Percentiles rank a stretch among this genome's conserved stretches.
Evolutionary conservation across 2,113 vertebrate species (phyloP).

Genomic region (Etheostoma cragini): DNA sequence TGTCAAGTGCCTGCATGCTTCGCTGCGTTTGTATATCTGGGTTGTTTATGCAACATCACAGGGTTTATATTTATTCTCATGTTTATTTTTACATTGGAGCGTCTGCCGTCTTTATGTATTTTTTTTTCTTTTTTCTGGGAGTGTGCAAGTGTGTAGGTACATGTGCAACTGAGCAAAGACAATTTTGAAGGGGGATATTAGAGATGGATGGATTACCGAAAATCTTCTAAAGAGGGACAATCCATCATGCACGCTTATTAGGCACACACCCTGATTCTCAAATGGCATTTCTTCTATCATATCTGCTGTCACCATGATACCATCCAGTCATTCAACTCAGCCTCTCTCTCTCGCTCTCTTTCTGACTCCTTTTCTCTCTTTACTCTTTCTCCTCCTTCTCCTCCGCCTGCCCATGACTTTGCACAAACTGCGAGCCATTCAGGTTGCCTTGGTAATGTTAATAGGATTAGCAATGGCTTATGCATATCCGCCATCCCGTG

Average conservation of each 20-base stretch:
- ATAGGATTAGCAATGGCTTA: slow-evolving; percentile 85
- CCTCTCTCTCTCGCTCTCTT: not conserved
- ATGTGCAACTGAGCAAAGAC: slow-evolving; percentile 72
- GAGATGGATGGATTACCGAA: slow-evolving; percentile 81
- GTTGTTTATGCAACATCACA: slow-evolving; percentile 40
- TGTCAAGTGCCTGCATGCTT: slow-evolving; percentile 18
- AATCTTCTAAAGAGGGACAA: slow-evolving; percentile 80
- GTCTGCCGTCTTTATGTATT: slow-evolving; percentile 1
- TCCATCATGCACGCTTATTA: slow-evolving; percentile 82
- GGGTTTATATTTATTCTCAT: slow-evolving; percentile 41
- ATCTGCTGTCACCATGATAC: slow-evolving; percentile 69
- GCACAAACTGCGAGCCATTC: slow-evolving; percentile 77
- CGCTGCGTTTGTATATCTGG: slow-evolving; percentile 6
- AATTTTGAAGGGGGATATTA: slow-evolving; percentile 77
- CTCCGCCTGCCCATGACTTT: slow-evolving; percentile 70
- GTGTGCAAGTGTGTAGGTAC: slow-evolving; percentile 38
- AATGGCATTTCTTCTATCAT: slow-evolving; percentile 74
- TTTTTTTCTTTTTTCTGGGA: not conserved
- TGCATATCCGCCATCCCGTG: slow-evolving; percentile 80
- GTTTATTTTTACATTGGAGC: slow-evolving; percentile 49
- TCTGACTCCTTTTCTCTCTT: slow-evolving; percentile 25
- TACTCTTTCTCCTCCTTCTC: slow-evolving; percentile 36
- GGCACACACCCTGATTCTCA: slow-evolving; percentile 72
- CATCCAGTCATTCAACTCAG: slow-evolving; percentile 62
- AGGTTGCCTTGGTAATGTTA: slow-evolving; percentile 85